These are phyloP conservation scores for Meloidogyne hapla DNA, from an alignment of 1,140 invertebrate genomes.

Conservation along the genomic window DNA sequence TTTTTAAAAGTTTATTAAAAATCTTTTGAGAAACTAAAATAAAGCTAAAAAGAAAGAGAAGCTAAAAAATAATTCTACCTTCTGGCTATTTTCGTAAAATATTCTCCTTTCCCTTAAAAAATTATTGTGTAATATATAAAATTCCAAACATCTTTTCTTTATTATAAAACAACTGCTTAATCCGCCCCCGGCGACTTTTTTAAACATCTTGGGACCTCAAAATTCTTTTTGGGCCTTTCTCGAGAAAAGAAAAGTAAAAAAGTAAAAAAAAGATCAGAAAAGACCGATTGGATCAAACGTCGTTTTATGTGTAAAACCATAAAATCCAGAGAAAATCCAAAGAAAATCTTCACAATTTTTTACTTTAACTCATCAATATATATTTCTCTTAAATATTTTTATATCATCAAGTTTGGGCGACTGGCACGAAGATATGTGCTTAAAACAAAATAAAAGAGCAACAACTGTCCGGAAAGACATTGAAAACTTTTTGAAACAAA, in stretches of 20 bases:
- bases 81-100: not conserved
- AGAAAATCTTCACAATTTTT: not conserved
- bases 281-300: slow-evolving; percentile 5
- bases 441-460: not conserved
- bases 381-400: not conserved
- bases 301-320: not conserved
- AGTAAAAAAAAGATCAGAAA: not conserved
- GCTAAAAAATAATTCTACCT: not conserved
- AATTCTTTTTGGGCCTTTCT: not conserved
- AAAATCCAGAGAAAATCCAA: not conserved
- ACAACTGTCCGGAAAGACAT: not conserved
- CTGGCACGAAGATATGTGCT: not conserved
- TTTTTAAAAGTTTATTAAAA: not conserved
- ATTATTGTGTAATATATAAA: too few relatives aligned
- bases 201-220: too few relatives aligned
- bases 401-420: not conserved
- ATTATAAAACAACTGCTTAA: not conserved
- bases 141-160: not conserved
- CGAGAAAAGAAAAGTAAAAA: not conserved
- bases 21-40: too few relatives aligned
- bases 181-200: not conserved
- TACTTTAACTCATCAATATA: not conserved
- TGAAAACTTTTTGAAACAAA: not conserved
- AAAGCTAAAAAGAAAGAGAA: not conserved
- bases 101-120: not conserved